Conservation (phyloP, 2,797 vertebrate species). For the Prunella strophiata region DNA sequence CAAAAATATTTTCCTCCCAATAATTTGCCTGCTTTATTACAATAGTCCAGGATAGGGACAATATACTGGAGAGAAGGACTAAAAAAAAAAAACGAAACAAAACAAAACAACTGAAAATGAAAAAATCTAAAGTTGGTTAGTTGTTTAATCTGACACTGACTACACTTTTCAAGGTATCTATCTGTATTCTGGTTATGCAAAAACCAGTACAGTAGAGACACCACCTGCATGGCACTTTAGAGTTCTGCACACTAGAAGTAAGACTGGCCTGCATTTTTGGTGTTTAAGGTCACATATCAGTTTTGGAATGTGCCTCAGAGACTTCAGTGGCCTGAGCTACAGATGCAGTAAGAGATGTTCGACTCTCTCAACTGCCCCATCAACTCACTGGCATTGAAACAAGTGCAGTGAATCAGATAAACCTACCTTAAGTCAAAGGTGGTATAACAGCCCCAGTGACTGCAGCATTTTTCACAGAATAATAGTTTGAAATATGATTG, state of each 20-base stretch:
- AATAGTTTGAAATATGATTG: not conserved
- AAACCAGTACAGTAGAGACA: not conserved
- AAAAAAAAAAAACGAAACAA: not conserved
- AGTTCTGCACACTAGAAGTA: not conserved
- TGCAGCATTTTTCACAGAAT: not conserved
- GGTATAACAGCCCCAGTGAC: not conserved
- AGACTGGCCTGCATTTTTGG: not conserved
- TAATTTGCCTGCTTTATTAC: not conserved
- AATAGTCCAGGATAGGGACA: not conserved
- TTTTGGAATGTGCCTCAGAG: not conserved
- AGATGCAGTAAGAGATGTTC: not conserved
- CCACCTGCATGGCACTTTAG: not conserved
- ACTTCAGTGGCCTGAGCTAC: not conserved
- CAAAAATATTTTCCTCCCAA: not conserved
- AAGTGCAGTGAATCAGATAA: not conserved
- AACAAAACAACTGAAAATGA: not conserved
- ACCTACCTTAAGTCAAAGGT: not conserved
- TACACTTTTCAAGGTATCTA: not conserved
- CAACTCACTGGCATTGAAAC: not conserved
- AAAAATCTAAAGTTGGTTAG: not conserved
- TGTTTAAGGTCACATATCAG: accelerated
- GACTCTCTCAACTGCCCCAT: not conserved
- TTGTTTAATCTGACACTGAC: not conserved
- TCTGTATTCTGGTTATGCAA: not conserved
- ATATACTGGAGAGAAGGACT: not conserved